Base-by-base conservation (phyloP, 2,113 vertebrate species). In the Xenotilapia longispinis region DNA sequence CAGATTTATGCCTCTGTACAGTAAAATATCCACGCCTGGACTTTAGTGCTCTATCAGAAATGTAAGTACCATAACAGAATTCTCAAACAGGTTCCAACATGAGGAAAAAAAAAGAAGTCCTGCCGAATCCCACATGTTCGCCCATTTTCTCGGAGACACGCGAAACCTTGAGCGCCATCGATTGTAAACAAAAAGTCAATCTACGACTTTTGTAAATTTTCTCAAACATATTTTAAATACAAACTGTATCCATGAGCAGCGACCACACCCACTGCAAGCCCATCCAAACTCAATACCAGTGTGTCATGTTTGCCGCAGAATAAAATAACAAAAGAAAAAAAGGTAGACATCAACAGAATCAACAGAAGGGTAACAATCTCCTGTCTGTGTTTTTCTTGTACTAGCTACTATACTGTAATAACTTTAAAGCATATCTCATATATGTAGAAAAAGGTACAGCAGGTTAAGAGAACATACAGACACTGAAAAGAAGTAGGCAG, bases 251-350 rank as follows among this genome's bases (percentile, higher is more conserved):
- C 7, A 81, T 28, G 57, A 70, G 51, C 68, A 88, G 65, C 58
- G 40, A 70, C 82, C 55, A 85, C 65, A 81, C 81, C 40, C 40
- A 84, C 79, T 9, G 49, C 68, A 58, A 10, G 14, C 80, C 5
- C 23, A 12, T 91, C 55, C 21, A 40, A 49, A 36, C 28, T 57
- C 26, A 82, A 13, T 19, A 83, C 75, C 75, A 90, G 82, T 80
- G 60, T 84, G 26, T 47, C 81, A 58, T 83, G 78, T 85, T 89
- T 60, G 31, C 70, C 47, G 21, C 81, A 84, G 31, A 95, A 95
- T 95, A 96, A 95, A 93, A 95, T 92, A 95, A 88, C 53, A 94
- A 94, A 94, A 95, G 93, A 91, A 86, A 93, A 93, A 68, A 83
- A 87, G 65, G 5, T 65, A 63, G 26, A 87, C 79, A 87, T 84